Evolutionary conservation across 64 coral and sea anemone species (phyloP).

Genomic region (Porites lutea): DNA sequence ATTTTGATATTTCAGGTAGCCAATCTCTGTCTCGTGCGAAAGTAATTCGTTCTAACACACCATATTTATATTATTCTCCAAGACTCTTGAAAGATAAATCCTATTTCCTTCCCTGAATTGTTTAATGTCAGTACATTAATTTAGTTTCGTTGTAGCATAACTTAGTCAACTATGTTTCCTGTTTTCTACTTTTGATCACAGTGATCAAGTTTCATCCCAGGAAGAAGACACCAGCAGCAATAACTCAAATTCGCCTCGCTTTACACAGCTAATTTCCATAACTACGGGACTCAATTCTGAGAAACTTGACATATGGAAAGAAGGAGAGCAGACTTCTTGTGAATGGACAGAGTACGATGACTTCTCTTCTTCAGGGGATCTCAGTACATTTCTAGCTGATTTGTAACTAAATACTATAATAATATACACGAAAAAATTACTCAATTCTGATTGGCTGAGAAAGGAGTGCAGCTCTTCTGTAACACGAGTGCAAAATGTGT

Average conservation of each 20-base stretch:
- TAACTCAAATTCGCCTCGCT: neutral
- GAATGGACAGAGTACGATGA: neutral
- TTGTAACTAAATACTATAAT: no score
- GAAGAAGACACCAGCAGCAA: neutral
- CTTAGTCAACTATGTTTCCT: neutral
- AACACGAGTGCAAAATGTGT: no score
- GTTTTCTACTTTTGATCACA: neutral
- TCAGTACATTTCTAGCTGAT: constrained; percentile 57
- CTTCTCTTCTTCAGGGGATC: constrained; percentile 73
- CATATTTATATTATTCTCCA: neutral
- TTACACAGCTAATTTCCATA: neutral
- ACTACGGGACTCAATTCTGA: no score
- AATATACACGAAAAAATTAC: no score
- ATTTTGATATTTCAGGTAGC: no score
- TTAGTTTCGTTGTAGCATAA: no score
- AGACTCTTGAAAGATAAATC: neutral
- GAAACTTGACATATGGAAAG: neutral
- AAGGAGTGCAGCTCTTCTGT: no score
- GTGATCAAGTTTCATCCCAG: neutral
- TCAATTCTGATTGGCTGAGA: no score
- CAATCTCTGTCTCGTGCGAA: no score
- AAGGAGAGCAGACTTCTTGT: no score
- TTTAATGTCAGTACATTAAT: no score
- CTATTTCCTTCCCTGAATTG: neutral
- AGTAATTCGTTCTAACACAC: neutral